These are phyloP conservation scores for Noturus placidus DNA, from an alignment of 2,113 vertebrate genomes.

Conservation along the genomic window DNA sequence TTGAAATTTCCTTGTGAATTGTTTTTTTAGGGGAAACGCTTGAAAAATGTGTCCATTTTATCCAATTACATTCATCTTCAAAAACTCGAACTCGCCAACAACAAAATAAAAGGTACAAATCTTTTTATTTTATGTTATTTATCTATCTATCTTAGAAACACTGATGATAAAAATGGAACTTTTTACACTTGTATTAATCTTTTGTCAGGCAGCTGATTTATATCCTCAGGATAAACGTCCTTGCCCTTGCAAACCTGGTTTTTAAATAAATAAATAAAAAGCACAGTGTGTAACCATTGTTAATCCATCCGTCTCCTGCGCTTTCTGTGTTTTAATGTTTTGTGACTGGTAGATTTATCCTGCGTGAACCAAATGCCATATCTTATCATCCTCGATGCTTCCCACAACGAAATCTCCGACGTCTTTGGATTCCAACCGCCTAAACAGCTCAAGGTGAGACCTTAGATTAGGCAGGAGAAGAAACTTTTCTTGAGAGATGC, in stretches of 20 bases:
- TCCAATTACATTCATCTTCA: slow-evolving; percentile 80
- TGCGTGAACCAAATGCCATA: slow-evolving; percentile 87
- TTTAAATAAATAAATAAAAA: not conserved
- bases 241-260: slow-evolving; percentile 22
- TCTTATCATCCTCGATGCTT: slow-evolving; percentile 81
- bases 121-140: not conserved
- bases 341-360: slow-evolving; percentile 80
- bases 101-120: slow-evolving; percentile 84
- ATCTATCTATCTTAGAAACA: not conserved
- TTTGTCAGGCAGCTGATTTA: slow-evolving; percentile 15
- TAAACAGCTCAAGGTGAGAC: slow-evolving; percentile 84
- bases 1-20: not conserved
- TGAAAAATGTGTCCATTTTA: slow-evolving; percentile 80
- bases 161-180: not conserved
- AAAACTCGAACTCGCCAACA: slow-evolving; percentile 85
- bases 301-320: slow-evolving; percentile 25
- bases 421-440: slow-evolving; percentile 85
- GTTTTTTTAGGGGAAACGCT: slow-evolving; percentile 68
- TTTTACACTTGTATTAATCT: not conserved
- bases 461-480: slow-evolving; percentile 64
- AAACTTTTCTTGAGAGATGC: slow-evolving; percentile 9
- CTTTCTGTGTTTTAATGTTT: slow-evolving; percentile 44
- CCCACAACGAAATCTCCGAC: slow-evolving; percentile 79
- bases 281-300: slow-evolving; percentile 13
- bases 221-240: slow-evolving; percentile 32